Evolutionary conservation across 2,797 vertebrate species (phyloP).

Genomic region (Gallinago solitaria): DNA sequence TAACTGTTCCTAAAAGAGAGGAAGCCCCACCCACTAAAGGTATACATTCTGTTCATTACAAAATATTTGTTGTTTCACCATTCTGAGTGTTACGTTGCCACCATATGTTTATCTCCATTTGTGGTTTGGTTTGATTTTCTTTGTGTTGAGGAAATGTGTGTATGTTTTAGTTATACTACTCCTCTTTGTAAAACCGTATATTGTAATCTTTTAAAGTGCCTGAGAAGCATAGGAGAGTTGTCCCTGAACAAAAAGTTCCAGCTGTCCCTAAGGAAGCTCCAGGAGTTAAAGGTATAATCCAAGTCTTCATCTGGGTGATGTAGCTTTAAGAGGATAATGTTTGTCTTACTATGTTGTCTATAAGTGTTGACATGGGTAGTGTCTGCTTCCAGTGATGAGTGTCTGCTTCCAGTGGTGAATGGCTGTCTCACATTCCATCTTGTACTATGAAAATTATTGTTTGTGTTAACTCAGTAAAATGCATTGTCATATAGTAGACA

Average conservation of each 20-base stretch:
- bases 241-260: conserved; percentile 71
- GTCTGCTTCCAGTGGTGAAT: not conserved
- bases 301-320: not conserved
- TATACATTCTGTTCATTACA: not conserved
- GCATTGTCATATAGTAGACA: not conserved
- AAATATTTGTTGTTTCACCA: not conserved
- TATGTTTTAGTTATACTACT: not conserved
- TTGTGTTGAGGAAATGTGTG: not conserved
- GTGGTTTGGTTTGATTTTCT: not conserved
- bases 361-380: not conserved
- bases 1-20: conserved; percentile 67
- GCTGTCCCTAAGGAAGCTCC: conserved; percentile 61
- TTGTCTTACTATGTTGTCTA: not conserved
- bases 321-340: not conserved
- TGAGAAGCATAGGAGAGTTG: conserved; percentile 75
- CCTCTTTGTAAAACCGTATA: conserved; percentile 18
- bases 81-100: not conserved
- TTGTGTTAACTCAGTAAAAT: not conserved
- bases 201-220: conserved; percentile 77
- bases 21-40: conserved; percentile 72
- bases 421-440: not conserved
- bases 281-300: conserved; percentile 68
- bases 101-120: not conserved
- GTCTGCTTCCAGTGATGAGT: not conserved
- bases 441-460: not conserved